phyloP scores from a whole-genome alignment of 2,113 vertebrate genomes.

The Rhinoderma darwinii region DNA sequence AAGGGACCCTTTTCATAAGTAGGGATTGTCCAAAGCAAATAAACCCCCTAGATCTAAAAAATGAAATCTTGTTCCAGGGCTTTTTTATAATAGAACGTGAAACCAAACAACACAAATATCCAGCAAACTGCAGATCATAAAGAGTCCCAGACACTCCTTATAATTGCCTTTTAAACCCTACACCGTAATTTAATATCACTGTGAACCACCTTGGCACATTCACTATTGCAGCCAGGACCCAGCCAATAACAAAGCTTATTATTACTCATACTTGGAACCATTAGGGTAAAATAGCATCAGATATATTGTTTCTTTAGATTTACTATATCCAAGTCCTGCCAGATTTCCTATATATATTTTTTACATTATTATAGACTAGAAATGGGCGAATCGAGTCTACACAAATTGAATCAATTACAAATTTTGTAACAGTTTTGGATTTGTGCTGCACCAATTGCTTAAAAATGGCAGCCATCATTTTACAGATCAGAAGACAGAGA shows the following conservation, averaged over 20 bases:
- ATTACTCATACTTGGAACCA: not conserved
- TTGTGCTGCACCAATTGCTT: too few relatives aligned
- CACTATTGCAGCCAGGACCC: not conserved
- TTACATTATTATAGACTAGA: constrained; percentile 59
- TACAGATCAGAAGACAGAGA: too few relatives aligned
- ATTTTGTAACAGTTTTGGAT: too few relatives aligned
- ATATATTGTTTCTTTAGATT: constrained; percentile 2
- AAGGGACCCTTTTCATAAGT: too few relatives aligned
- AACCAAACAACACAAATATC: not conserved
- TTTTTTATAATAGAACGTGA: not conserved
- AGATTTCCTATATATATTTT: constrained; percentile 16
- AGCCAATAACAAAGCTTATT: not conserved
- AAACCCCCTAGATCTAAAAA: not conserved
- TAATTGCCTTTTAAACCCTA: not conserved
- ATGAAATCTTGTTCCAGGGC: not conserved
- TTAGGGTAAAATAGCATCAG: not conserved
- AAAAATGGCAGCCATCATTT: too few relatives aligned
- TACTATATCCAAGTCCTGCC: not conserved
- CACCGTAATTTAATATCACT: not conserved
- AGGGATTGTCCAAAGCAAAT: too few relatives aligned
- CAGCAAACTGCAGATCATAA: not conserved
- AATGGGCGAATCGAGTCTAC: too few relatives aligned
- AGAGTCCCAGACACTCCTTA: not conserved
- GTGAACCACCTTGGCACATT: not conserved
- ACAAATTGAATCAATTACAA: too few relatives aligned